These are phyloP conservation scores for Cydia pomonella DNA, from an alignment of 1,140 invertebrate species.

Conservation along the genomic window DNA sequence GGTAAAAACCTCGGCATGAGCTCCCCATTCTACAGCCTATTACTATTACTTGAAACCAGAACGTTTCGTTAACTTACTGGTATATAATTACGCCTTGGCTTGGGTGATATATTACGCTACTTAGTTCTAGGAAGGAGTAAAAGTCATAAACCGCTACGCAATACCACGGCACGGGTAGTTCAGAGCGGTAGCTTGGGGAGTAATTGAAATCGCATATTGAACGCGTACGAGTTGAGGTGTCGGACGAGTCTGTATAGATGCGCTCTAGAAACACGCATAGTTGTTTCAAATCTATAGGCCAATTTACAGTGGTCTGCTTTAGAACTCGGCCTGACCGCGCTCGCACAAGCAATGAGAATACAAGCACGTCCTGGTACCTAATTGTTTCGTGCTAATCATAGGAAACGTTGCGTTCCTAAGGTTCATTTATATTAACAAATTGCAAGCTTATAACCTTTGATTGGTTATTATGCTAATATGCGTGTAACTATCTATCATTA, in stretches of 20 bases:
- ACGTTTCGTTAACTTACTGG: background rate
- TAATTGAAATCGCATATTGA: background rate
- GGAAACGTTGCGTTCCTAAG: slow-evolving; percentile 1
- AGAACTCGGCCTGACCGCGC: no score
- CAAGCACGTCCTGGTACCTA: background rate
- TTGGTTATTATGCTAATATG: slow-evolving; percentile 1
- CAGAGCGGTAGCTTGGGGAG: background rate
- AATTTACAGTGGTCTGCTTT: no score
- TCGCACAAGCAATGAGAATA: no score
- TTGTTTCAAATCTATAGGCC: no score
- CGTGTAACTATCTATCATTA: background rate
- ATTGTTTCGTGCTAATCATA: slow-evolving; percentile 30
- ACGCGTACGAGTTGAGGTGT: background rate
- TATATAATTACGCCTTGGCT: background rate
- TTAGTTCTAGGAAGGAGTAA: slow-evolving; percentile 7
- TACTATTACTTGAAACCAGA: background rate
- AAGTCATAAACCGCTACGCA: background rate
- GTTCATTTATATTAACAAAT: background rate
- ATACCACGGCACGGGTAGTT: background rate
- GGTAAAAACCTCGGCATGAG: no score
- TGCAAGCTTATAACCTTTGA: background rate
- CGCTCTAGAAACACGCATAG: no score
- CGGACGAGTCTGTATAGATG: background rate
- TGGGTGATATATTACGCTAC: background rate
- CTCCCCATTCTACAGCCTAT: no score